phyloP scores from a whole-genome alignment of 2,113 vertebrate species.

The Ammodytes dubius region DNA sequence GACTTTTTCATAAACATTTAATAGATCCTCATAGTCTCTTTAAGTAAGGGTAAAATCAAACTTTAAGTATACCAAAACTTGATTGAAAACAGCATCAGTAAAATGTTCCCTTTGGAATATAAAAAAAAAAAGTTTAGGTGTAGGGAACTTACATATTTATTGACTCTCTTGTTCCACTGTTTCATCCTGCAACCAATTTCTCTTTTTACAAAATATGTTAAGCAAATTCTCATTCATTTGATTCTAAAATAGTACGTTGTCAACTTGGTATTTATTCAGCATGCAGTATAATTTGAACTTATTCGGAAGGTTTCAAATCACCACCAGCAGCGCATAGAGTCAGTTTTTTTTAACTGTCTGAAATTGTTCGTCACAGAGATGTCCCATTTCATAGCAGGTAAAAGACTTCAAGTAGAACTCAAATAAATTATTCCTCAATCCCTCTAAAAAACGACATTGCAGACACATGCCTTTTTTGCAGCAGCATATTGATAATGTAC shows the following conservation, averaged over 20 bases:
- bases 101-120: not conserved
- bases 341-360: constrained; percentile 5
- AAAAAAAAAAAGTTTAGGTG: too few species aligned
- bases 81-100: too few species aligned
- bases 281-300: not conserved
- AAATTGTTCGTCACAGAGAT: not conserved
- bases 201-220: not conserved
- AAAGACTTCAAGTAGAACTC: constrained; percentile 24
- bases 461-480: constrained; percentile 24
- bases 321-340: not conserved
- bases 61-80: not conserved
- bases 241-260: not conserved
- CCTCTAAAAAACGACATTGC: not conserved
- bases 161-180: not conserved
- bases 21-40: too few species aligned
- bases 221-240: not conserved
- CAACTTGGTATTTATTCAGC: not conserved
- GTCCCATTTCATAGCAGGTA: not conserved
- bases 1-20: too few species aligned
- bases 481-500: constrained; percentile 39
- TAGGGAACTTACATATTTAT: not conserved
- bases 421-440: constrained; percentile 1
- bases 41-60: not conserved
- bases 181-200: not conserved
- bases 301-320: not conserved